phyloP scores from a whole-genome alignment of 2,797 vertebrate species.

The Ficedula albicollis region DNA sequence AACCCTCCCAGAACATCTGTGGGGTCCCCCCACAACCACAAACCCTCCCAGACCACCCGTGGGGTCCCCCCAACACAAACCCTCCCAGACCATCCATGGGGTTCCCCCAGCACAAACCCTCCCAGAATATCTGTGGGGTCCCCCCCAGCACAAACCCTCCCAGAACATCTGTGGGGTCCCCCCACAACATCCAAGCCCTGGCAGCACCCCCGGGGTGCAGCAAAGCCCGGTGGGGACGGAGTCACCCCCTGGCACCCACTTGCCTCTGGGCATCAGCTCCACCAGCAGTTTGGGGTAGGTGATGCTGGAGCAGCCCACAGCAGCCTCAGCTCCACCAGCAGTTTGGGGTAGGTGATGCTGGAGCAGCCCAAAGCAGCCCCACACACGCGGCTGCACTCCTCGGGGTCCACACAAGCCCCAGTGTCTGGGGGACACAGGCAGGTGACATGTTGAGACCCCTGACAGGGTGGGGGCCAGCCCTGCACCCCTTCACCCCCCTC shows the following conservation, averaged over 20 bases:
- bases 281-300: conserved; percentile 91
- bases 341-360: conserved; percentile 89
- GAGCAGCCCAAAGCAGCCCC: conserved; percentile 90
- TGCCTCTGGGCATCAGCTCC: conserved; percentile 90
- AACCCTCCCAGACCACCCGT: too few relatives aligned
- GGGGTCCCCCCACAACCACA: rapidly evolving
- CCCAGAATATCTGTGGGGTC: not conserved
- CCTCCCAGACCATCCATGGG: too few relatives aligned
- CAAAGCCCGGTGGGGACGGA: rapidly evolving
- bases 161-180: rapidly evolving
- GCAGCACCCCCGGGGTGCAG: not conserved
- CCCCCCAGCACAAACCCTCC: too few relatives aligned
- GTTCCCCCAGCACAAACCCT: not conserved
- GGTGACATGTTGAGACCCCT: not conserved
- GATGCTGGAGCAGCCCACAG: conserved; percentile 92
- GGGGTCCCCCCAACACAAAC: rapidly evolving
- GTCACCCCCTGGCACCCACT: not conserved
- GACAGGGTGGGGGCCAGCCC: not conserved
- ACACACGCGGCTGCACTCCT: conserved; percentile 79
- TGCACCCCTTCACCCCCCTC: not conserved
- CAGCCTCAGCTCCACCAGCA: conserved; percentile 87
- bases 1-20: too few relatives aligned
- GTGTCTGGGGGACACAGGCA: conserved; percentile 44
- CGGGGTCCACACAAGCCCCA: conserved; percentile 69
- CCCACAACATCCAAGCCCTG: not conserved